Evolutionary conservation across 2,797 vertebrate genomes (phyloP).

Genomic region (Coilia nasus): DNA sequence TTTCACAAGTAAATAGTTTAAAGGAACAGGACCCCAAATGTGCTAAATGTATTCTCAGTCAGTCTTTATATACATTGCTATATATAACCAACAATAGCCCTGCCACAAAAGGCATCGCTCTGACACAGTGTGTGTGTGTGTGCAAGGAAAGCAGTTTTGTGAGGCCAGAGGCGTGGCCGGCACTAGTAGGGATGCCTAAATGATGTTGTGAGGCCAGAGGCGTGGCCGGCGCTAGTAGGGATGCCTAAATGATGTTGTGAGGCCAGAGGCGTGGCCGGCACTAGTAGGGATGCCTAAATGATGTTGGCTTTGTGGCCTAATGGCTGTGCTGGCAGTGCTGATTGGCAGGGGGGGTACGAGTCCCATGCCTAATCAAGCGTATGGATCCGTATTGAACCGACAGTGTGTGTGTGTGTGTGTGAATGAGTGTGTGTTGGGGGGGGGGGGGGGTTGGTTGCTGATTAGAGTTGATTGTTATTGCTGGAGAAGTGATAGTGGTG

Average conservation of each 20-base stretch:
- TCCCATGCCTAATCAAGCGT: slow-evolving; percentile 15
- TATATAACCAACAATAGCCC: neutral
- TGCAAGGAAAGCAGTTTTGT: neutral
- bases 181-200: too few species aligned
- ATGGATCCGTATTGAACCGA: neutral
- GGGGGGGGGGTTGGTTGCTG: too few species aligned
- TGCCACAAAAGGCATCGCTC: neutral
- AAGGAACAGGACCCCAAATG: neutral
- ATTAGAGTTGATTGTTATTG: too few species aligned
- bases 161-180: too few species aligned
- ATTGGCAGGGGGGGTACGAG: slow-evolving; percentile 15
- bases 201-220: too few species aligned
- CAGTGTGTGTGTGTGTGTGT: slow-evolving; percentile 8
- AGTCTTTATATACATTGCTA: too few species aligned
- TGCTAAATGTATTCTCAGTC: neutral
- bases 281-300: neutral
- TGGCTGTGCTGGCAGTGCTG: slow-evolving; percentile 18
- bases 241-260: too few species aligned
- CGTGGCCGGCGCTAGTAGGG: too few species aligned
- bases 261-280: neutral
- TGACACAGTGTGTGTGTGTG: neutral
- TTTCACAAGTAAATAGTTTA: neutral
- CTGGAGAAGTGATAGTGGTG: too few species aligned
- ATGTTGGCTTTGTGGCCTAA: slow-evolving; percentile 8
- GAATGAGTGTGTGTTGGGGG: neutral